Conservation (phyloP, 2,797 vertebrate genomes). For the Pristis pectinata region DNA sequence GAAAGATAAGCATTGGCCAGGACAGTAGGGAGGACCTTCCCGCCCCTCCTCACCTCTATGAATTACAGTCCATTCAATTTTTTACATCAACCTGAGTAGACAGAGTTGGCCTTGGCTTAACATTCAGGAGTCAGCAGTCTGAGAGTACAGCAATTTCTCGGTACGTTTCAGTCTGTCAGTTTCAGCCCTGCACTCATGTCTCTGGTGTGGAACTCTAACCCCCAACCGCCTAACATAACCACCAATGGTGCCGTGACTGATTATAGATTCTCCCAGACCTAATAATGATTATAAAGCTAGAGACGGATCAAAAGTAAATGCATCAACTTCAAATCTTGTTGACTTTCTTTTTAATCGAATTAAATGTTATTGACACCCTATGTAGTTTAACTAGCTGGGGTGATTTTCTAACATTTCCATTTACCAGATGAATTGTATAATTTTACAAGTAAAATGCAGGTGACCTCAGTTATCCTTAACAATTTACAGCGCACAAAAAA, state of each 20-base stretch:
- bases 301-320: constrained; percentile 21
- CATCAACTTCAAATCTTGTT: background rate
- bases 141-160: background rate
- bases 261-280: background rate
- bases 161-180: background rate
- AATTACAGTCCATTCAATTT: background rate
- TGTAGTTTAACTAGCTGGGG: background rate
- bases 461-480: background rate
- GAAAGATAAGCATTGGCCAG: background rate
- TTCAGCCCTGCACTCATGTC: background rate
- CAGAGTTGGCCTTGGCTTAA: background rate
- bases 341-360: constrained; percentile 7
- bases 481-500: background rate
- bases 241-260: background rate
- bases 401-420: background rate
- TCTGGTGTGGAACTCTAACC: background rate
- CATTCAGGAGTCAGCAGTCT: too few species aligned
- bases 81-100: background rate
- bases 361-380: background rate
- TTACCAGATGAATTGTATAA: background rate
- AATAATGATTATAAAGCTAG: background rate
- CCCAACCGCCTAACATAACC: background rate
- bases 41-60: too few species aligned
- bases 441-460: background rate
- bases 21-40: background rate